A percentile compares a stretch with the other conserved stretches of the same genome.
Conservation (phyloP, 2,797 vertebrate genomes). For the Corythornis leucogaster region DNA sequence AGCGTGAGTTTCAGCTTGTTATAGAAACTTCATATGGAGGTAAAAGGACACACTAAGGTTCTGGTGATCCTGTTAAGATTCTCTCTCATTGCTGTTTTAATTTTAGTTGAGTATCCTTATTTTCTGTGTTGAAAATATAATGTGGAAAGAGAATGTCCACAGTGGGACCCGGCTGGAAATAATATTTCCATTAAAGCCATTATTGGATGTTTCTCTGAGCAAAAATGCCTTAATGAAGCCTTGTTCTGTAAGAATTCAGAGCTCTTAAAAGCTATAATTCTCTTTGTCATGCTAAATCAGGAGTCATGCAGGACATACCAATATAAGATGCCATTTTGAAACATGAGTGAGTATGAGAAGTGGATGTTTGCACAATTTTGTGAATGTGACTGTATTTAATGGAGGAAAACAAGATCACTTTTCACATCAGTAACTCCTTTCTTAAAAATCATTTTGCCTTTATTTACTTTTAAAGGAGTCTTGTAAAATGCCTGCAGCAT, state of each 20-base stretch:
- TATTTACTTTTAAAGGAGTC: background rate
- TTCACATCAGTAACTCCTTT: background rate
- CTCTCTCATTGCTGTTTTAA: background rate
- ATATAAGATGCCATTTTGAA: background rate
- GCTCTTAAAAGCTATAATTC: background rate
- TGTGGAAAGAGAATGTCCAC: background rate
- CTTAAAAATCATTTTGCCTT: background rate
- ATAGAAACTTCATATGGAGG: background rate
- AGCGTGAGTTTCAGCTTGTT: background rate
- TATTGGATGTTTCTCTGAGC: background rate
- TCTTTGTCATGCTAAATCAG: background rate
- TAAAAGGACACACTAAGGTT: background rate
- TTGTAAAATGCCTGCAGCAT: background rate
- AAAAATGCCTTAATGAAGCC: background rate
- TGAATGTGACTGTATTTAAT: background rate
- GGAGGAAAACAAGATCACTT: background rate
- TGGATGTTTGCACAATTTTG: background rate
- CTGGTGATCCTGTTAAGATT: background rate
- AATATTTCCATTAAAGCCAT: background rate
- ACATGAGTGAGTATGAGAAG: background rate
- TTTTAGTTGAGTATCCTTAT: background rate
- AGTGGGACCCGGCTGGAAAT: background rate
- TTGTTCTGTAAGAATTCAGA: background rate
- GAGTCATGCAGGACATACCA: background rate
- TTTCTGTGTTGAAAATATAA: background rate